Evolutionary conservation across 2,797 vertebrate genomes (phyloP).

Genomic region (Vespertilio murinus): DNA sequence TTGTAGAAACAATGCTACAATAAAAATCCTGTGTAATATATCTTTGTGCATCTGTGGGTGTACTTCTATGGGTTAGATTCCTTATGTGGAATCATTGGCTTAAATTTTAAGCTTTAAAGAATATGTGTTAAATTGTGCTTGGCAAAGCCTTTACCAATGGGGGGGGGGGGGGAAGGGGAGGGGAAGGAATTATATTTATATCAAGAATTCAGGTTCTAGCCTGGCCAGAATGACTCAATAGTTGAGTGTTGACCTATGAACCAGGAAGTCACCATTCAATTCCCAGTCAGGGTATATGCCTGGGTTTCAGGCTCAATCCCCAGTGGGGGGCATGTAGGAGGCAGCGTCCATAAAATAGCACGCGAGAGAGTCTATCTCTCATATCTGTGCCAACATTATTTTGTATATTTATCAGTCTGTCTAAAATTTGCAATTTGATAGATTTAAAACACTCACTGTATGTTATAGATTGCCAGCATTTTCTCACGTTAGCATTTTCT

Average conservation of each 20-base stretch:
- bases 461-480: too few species aligned
- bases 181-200: too few species aligned
- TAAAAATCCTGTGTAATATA: not conserved
- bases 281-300: too few species aligned
- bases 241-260: too few species aligned
- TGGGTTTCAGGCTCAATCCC: too few species aligned
- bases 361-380: not conserved
- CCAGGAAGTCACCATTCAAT: too few species aligned
- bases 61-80: not conserved
- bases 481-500: not conserved
- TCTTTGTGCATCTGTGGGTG: not conserved
- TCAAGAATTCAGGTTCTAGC: too few species aligned
- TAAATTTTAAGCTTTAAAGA: slow-evolving; percentile 23
- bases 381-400: not conserved
- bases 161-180: too few species aligned
- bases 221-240: too few species aligned
- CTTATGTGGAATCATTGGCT: not conserved
- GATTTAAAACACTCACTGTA: slow-evolving; percentile 20
- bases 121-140: not conserved
- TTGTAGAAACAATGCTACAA: not conserved
- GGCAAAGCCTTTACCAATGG: not conserved
- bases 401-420: not conserved
- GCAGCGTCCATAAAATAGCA: not conserved
- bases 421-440: slow-evolving; percentile 36
- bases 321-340: too few species aligned